Conservation (phyloP, 2,888 invertebrate genomes). For the Netelia virgata region DNA sequence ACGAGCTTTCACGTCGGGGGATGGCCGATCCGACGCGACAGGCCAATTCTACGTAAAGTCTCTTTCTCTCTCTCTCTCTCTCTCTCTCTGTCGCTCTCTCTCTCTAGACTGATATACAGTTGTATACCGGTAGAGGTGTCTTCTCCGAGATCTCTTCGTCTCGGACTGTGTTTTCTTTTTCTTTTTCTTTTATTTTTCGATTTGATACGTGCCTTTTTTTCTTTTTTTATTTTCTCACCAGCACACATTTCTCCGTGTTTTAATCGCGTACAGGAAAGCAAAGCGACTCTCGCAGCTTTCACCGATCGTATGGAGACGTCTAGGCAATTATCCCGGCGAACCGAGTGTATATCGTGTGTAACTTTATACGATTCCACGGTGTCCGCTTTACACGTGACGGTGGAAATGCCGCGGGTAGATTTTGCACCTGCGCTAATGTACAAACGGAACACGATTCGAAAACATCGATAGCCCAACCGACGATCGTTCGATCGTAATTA, state of each 20-base stretch:
- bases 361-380: neutral
- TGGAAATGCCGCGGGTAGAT: neutral
- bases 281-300: conserved; percentile 48
- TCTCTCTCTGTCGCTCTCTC: neutral
- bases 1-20: conserved; percentile 66
- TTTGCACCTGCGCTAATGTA: neutral
- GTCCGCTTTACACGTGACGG: neutral
- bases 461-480: too few species aligned
- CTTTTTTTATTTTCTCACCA: neutral
- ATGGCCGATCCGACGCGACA: conserved; percentile 48
- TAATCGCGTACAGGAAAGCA: conserved; percentile 42
- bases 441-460: too few species aligned
- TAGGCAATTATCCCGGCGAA: neutral
- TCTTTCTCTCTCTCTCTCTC: conserved; percentile 8
- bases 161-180: neutral
- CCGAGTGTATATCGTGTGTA: conserved; percentile 3
- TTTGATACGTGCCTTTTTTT: neutral
- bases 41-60: conserved; percentile 55
- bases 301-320: conserved; percentile 40
- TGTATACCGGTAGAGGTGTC: neutral
- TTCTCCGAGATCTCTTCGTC: neutral
- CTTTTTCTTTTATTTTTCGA: neutral
- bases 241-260: conserved; percentile 34
- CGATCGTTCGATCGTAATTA: too few species aligned
- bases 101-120: neutral